A percentile compares a stretch with the other conserved stretches of the same genome.
Evolutionary conservation across 2,113 vertebrate genomes (phyloP).

Genomic region (Heterochromis multidens): DNA sequence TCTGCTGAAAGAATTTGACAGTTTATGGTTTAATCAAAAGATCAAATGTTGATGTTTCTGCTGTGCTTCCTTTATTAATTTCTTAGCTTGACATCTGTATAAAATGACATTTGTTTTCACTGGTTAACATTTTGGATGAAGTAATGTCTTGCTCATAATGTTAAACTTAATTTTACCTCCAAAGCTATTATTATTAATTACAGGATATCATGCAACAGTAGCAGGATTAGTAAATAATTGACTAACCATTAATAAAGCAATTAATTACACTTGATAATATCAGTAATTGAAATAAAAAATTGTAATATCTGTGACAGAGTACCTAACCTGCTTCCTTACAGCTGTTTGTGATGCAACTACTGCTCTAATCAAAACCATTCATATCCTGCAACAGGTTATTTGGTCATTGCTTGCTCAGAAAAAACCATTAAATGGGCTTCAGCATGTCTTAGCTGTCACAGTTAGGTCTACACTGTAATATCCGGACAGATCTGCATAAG

Average conservation of each 20-base stretch:
- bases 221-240: neutral
- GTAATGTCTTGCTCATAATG: neutral
- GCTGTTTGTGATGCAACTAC: no score
- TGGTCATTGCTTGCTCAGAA: neutral
- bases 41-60: neutral
- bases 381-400: neutral
- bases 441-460: neutral
- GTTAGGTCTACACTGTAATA: neutral
- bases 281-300: neutral
- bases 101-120: neutral
- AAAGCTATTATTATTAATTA: neutral
- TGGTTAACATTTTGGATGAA: neutral
- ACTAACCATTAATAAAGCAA: neutral
- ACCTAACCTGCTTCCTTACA: no score
- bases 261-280: neutral
- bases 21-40: neutral
- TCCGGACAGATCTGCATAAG: neutral
- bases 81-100: neutral
- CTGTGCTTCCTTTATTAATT: neutral
- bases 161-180: neutral
- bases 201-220: neutral
- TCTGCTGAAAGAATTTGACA: no score
- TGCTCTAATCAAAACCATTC: no score
- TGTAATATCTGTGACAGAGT: neutral
- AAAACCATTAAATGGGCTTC: neutral